Base-by-base conservation (phyloP, 2,888 invertebrate species). In the Lingula anatina region DNA sequence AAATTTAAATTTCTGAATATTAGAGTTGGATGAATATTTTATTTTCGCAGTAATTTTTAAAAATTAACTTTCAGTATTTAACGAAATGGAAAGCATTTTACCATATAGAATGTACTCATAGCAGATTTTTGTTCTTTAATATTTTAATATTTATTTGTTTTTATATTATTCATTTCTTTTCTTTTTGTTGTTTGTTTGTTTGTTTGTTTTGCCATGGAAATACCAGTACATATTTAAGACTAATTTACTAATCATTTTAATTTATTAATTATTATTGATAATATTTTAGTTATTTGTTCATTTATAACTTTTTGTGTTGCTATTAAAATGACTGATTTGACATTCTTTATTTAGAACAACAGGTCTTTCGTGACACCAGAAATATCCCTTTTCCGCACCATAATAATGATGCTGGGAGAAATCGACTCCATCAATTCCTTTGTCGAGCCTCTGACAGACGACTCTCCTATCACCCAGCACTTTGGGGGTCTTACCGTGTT, bases 401-500 rank as follows among this genome's bases (percentile, higher is more conserved):
- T 89, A 63, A 87, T 90, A 1, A 91, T 92, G 91, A 91, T 92
- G 91, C 78, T 92, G 46, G 90, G 90, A 0, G 91, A 92, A 78
- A 81, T 92, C 52, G 91, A 93, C 71, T 70, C 70, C 53, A 49
- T 3, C 56, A 60, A 3, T 48, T 91, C 90, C 70, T 83, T 90
- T 43, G 87, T 90, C 2, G 85, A 86, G 58, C 83, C 84, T 0
- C 82, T 77, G 56, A 82, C 63, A 5, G 66, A 68, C 50, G 54
- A 57, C 37, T 53, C 57, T 23, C 42, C 46, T 2, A 51, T 46
- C 28, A 56, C 73, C 21, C 70, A 90, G 24, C 87, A 86, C 15
- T 88, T 86, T 68, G 87, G 88, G 4, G 77, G 85, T 46, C 84
- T 89, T 1, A 86, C 89, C 0, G 88, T 89, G 70, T 73, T 88